Evolutionary conservation across 37 sponge, comb jelly and placozoan genomes (phyloP), one percentile per base, ranked within the genome.

Genomic region (Cladorhizidae sp.): DNA sequence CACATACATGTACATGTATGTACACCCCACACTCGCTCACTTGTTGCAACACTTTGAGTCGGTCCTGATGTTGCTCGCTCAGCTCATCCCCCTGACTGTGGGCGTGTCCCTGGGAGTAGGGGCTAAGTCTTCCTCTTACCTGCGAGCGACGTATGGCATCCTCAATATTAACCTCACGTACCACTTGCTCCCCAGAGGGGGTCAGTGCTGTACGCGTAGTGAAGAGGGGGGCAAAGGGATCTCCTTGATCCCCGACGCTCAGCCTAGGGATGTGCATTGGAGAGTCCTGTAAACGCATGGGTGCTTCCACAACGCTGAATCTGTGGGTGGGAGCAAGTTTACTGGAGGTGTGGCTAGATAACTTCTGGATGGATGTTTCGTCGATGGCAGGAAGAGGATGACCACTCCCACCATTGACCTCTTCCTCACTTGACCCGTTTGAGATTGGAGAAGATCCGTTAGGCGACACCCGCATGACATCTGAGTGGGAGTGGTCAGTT

Each of bases 141-240:
- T 80, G 80, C 2, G 69, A 67, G 20, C 61, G 37, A 0, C 54
- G 70, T 22, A 82, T 72, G 35, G 83, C 83, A 51, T 82, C 83
- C 1, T 73, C 83, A 45, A 82, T 82, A 29, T 63, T 73, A 8
- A 64, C 54, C 40, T 82, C 83, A 1, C 74, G 61, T 2, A 71
- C 62, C 6, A 55, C 36, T 25, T 82, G 59, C n/a, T 32, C 65
- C 43, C 82, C 82, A 22, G 22, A 80, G 22, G 80, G 80, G 31
- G 70, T 80, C n/a, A 56, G 70, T 0, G 74, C 63, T 1, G 74
- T 57, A 12, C 50, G 45, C 0, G 74, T 73, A 9, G 73, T 61
- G 38, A 40, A 64, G 51, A 82, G 29, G 0, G 83, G 74, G 8
- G 59, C 7, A 12, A 8, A 35, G 33, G 2, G 33, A 65, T 5